These are phyloP conservation scores for Rhineura floridana DNA, from an alignment of 2,113 vertebrate genomes.

Conservation along the genomic window DNA sequence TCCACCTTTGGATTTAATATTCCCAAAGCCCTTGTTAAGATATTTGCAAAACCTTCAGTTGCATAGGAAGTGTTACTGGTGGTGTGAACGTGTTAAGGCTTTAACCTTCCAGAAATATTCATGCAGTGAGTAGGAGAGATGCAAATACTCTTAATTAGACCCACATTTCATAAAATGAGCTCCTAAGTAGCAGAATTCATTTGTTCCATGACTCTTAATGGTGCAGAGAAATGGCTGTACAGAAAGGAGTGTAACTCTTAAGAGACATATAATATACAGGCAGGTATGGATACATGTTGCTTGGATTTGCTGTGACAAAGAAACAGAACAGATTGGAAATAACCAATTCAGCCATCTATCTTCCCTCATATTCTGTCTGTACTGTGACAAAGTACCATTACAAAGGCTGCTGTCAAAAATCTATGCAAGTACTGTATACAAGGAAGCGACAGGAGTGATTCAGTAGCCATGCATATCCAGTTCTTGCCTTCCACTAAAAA, in stretches of 20 bases:
- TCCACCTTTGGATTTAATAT: conserved; percentile 5
- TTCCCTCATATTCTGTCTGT: background rate
- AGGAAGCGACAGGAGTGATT: background rate
- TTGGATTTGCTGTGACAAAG: background rate
- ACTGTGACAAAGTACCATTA: background rate
- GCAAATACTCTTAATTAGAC: background rate
- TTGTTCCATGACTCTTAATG: background rate
- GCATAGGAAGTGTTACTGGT: conserved; percentile 15
- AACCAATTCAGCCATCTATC: background rate
- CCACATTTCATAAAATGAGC: conserved; percentile 18
- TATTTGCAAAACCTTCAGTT: background rate
- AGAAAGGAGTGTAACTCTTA: background rate
- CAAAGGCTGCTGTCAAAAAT: background rate
- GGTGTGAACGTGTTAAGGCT: conserved; percentile 49
- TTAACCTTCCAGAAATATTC: conserved; percentile 12
- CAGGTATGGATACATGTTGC: background rate
- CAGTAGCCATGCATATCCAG: background rate
- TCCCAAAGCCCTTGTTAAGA: conserved; percentile 16
- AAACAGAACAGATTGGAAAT: background rate
- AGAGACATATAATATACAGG: background rate
- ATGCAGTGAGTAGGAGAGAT: background rate
- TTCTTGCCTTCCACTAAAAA: background rate
- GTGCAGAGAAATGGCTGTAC: background rate
- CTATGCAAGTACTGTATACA: background rate
- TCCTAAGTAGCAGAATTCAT: conserved; percentile 20